phyloP scores from a whole-genome alignment of 2,113 vertebrate genomes.

The Amphiprion percula region DNA sequence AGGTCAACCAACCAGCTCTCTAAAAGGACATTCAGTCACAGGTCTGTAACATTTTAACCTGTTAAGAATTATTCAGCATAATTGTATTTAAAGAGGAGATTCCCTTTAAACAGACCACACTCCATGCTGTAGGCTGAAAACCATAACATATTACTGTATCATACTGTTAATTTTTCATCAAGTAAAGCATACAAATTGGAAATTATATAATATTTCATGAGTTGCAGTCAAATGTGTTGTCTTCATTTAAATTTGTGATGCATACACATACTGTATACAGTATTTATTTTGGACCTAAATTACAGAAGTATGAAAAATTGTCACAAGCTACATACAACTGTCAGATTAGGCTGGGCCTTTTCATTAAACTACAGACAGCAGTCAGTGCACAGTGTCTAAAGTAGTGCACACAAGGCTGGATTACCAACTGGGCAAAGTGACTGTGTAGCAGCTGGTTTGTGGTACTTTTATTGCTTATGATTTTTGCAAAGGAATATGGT shows the following conservation, averaged over 20 bases:
- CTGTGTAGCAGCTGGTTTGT: neutral
- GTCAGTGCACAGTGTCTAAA: neutral
- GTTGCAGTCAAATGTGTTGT: too few relatives aligned
- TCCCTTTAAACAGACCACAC: neutral
- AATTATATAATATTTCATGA: neutral
- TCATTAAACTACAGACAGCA: neutral
- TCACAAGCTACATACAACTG: too few relatives aligned
- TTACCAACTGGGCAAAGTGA: neutral
- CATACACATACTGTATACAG: too few relatives aligned
- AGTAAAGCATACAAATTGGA: neutral
- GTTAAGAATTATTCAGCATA: conserved; percentile 20
- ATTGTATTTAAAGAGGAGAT: conserved; percentile 6
- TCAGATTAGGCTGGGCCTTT: too few relatives aligned
- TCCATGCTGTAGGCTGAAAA: neutral
- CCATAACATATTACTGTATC: neutral
- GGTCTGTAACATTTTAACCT: conserved; percentile 53
- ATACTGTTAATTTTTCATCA: conserved; percentile 1
- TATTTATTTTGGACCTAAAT: neutral
- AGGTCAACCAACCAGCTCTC: conserved; percentile 39
- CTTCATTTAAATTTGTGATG: too few relatives aligned
- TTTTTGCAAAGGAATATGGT: neutral
- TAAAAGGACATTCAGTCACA: conserved; percentile 47
- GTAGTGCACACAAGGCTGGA: neutral
- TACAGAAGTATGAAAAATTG: too few relatives aligned
- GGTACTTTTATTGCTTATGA: too few relatives aligned